Evolutionary conservation across 2,797 vertebrate species (phyloP).

Genomic region (Epinephelus awoara): DNA sequence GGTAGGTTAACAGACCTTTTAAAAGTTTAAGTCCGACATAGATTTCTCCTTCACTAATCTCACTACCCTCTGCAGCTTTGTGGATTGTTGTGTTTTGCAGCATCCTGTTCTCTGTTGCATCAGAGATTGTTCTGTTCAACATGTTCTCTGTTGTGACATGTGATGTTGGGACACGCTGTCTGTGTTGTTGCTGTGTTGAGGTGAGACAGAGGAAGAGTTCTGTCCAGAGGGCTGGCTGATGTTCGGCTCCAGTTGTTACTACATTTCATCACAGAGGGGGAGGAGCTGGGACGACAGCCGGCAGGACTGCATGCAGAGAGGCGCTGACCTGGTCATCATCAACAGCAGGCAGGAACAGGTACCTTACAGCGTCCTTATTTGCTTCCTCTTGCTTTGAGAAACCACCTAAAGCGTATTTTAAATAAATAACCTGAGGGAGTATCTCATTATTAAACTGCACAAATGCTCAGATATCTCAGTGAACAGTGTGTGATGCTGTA

Average conservation of each 20-base stretch:
- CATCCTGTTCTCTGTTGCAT: constrained; percentile 12
- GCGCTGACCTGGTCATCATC: constrained; percentile 63
- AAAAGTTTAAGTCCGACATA: neutral
- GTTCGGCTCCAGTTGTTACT: constrained; percentile 59
- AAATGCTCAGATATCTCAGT: neutral
- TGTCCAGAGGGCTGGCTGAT: constrained; percentile 49
- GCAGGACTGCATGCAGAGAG: constrained; percentile 41
- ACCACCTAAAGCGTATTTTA: neutral
- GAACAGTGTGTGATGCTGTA: neutral
- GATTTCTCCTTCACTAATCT: neutral
- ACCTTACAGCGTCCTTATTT: neutral
- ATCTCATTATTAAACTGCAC: neutral
- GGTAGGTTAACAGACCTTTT: too few species aligned
- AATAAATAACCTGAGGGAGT: neutral
- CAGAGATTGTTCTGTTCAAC: neutral
- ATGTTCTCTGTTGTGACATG: constrained; percentile 1
- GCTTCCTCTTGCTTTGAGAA: neutral
- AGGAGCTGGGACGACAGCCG: constrained; percentile 50
- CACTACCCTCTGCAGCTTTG: neutral
- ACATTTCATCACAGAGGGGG: constrained; percentile 36
- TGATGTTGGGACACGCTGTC: neutral
- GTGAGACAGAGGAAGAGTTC: neutral
- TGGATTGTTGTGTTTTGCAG: neutral
- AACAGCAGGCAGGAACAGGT: constrained; percentile 65
- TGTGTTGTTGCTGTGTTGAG: constrained; percentile 14